Evolutionary conservation across 2,113 vertebrate genomes (phyloP).

Genomic region (Chionomys nivalis): DNA sequence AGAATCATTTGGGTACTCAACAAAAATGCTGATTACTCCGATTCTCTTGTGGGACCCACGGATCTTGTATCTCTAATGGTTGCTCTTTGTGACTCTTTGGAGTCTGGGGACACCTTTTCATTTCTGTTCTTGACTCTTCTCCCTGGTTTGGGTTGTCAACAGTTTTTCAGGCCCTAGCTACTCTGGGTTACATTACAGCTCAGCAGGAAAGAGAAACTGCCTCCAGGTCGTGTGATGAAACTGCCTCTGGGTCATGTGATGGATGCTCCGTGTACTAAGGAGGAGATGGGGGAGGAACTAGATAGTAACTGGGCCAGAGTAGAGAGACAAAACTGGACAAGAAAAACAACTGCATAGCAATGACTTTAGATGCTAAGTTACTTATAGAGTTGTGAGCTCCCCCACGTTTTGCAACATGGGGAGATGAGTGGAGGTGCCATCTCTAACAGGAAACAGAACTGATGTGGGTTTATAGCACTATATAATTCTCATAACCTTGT

Average conservation of each 20-base stretch:
- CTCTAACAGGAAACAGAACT: not conserved
- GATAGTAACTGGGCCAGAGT: not conserved
- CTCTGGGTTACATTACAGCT: not conserved
- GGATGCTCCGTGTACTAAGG: not conserved
- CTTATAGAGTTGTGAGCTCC: not conserved
- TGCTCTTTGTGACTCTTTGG: not conserved
- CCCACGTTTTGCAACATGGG: not conserved
- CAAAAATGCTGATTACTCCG: not conserved
- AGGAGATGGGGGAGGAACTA: not conserved
- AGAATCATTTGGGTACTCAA: not conserved
- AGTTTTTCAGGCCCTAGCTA: not conserved
- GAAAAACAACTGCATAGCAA: not conserved
- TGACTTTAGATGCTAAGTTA: not conserved
- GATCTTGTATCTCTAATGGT: not conserved
- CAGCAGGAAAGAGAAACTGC: not conserved
- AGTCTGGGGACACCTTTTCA: not conserved
- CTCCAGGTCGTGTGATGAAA: too few species aligned
- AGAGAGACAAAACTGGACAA: not conserved
- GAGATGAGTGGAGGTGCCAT: not conserved
- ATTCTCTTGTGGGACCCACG: not conserved
- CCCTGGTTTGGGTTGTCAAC: not conserved
- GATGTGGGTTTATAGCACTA: not conserved
- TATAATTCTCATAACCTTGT: not conserved
- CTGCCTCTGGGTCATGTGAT: not conserved
- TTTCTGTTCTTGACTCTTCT: not conserved